phyloP scores from a whole-genome alignment of 2,113 vertebrate species.

The Pycnonotus jocosus region DNA sequence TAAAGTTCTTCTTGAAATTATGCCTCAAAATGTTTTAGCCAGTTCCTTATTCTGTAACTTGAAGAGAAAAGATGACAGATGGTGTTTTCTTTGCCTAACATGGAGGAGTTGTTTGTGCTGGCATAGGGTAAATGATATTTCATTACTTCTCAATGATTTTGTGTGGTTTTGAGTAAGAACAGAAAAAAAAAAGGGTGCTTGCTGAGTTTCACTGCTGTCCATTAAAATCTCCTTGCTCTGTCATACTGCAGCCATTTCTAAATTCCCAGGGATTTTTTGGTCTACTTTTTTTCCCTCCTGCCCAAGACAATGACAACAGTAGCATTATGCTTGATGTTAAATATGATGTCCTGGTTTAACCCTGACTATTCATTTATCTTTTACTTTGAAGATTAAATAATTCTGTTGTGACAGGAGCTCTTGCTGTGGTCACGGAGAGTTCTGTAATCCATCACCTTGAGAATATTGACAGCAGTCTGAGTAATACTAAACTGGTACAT shows the following conservation, averaged over 20 bases:
- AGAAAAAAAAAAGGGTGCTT: background rate
- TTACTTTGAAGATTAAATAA: background rate
- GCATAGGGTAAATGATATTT: slow-evolving; percentile 1
- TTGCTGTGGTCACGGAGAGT: background rate
- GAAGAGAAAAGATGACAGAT: slow-evolving; percentile 11
- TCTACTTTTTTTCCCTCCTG: background rate
- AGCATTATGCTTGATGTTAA: background rate
- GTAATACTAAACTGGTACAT: background rate
- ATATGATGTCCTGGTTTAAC: background rate
- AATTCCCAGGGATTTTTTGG: background rate
- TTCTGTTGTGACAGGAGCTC: background rate
- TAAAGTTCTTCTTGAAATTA: background rate
- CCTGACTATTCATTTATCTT: background rate
- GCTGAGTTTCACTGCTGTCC: background rate
- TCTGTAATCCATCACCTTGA: background rate
- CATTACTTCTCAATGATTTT: slow-evolving; percentile 2
- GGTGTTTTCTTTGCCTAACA: slow-evolving; percentile 15
- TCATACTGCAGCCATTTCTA: background rate
- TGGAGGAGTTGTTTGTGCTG: slow-evolving; percentile 37
- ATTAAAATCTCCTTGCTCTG: background rate
- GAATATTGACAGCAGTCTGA: background rate
- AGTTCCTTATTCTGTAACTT: background rate
- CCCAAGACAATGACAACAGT: background rate
- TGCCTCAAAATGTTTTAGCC: background rate
- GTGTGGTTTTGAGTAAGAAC: background rate